Conservation (phyloP, 2,797 vertebrate species). For the Sebastes itinus region DNA sequence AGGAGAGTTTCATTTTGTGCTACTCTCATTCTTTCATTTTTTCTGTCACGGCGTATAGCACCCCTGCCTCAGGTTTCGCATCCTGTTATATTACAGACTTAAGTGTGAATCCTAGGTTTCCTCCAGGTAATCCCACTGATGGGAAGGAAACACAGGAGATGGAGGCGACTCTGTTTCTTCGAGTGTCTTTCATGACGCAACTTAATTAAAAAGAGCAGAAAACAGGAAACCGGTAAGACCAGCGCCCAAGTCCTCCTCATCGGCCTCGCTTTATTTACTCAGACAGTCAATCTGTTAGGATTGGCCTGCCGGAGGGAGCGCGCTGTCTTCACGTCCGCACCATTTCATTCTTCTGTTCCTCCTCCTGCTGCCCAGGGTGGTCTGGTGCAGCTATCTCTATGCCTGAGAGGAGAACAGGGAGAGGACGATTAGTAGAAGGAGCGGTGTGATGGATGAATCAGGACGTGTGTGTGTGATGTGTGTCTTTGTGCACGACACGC, state of each 20-base stretch:
- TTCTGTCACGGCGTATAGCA: not conserved
- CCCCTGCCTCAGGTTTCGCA: not conserved
- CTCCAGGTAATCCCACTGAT: constrained; percentile 9
- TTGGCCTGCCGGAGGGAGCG: constrained; percentile 20
- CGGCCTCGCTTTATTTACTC: constrained; percentile 45
- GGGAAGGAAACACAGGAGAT: not conserved
- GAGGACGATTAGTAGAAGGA: constrained; percentile 8
- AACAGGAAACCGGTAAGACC: constrained; percentile 18
- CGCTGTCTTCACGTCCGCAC: constrained; percentile 41
- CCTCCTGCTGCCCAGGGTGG: constrained; percentile 4
- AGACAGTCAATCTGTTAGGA: constrained; percentile 47
- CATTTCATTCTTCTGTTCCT: constrained; percentile 38
- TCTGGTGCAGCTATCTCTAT: constrained; percentile 18
- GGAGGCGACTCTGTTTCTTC: not conserved
- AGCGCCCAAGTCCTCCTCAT: constrained; percentile 4
- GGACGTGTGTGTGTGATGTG: not conserved
- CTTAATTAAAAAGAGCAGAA: constrained; percentile 53
- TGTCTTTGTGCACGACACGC: not conserved
- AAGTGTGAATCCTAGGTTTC: constrained; percentile 7
- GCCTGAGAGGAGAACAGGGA: constrained; percentile 15
- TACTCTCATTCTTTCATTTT: not conserved
- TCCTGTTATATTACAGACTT: not conserved
- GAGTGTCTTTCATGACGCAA: not conserved
- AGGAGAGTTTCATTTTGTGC: not conserved
- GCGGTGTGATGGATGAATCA: constrained; percentile 11